These are phyloP conservation scores for Lacerta bilineata DNA, from an alignment of 2,797 vertebrate genomes.

Conservation along the genomic window DNA sequence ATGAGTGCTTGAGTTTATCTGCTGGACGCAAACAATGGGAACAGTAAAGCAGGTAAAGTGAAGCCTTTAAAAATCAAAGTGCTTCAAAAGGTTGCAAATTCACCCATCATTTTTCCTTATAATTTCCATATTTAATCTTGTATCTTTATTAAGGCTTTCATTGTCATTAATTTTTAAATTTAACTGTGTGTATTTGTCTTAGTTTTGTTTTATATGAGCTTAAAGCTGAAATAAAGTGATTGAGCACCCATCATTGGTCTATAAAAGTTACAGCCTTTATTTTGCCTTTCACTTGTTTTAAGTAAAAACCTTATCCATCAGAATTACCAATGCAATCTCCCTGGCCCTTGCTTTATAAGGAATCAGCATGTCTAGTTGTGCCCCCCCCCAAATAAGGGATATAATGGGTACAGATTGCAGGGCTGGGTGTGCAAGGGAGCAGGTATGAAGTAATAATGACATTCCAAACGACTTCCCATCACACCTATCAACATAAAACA, in stretches of 20 bases:
- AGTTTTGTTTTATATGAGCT: too few species aligned
- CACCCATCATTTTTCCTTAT: not conserved
- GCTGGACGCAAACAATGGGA: not conserved
- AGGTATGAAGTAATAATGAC: not conserved
- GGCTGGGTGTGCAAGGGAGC: not conserved
- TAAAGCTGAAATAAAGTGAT: too few species aligned
- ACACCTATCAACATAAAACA: not conserved
- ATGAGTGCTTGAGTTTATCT: not conserved
- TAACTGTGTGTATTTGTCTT: too few species aligned
- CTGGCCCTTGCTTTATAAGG: not conserved
- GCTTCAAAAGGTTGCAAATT: not conserved
- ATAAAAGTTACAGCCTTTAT: not conserved
- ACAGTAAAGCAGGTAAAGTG: not conserved
- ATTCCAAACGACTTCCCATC: not conserved
- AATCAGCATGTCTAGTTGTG: not conserved
- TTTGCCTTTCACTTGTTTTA: not conserved
- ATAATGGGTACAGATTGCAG: not conserved
- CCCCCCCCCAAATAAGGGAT: not conserved
- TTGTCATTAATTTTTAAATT: too few species aligned
- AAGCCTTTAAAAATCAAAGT: not conserved
- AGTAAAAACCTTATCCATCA: not conserved
- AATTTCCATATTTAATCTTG: too few species aligned
- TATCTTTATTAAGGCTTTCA: too few species aligned
- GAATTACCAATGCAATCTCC: not conserved
- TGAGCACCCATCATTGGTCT: not conserved